Percentiles rank a stretch among this genome's conserved stretches.
phyloP scores from a whole-genome alignment of 2,888 invertebrate genomes.

The Papilio demoleus region DNA sequence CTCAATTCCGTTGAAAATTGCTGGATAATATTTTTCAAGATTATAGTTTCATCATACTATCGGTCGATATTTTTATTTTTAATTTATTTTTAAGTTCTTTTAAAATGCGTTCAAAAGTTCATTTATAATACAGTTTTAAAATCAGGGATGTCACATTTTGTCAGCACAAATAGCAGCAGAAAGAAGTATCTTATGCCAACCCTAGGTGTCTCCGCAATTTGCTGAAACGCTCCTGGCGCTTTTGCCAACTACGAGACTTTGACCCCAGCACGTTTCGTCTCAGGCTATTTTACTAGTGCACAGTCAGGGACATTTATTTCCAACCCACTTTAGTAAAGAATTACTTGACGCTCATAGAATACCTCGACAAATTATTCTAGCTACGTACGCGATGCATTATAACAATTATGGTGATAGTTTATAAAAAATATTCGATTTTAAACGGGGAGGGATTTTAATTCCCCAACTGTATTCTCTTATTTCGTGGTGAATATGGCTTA shows the following conservation, averaged over 20 bases:
- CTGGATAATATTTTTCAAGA: not conserved
- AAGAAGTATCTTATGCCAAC: slow-evolving; percentile 8
- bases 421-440: not conserved
- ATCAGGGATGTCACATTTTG: not conserved
- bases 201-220: slow-evolving; percentile 20
- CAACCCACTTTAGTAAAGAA: not conserved
- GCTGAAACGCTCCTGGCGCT: slow-evolving; percentile 24
- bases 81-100: not conserved
- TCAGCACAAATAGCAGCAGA: not conserved
- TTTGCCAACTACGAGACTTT: slow-evolving; percentile 31
- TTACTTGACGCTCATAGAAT: not conserved
- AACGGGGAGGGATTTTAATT: not conserved
- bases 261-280: slow-evolving; percentile 28
- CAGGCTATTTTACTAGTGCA: slow-evolving; percentile 29
- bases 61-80: not conserved
- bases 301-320: not conserved
- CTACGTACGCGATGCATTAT: not conserved
- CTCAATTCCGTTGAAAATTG: not conserved
- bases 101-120: not conserved
- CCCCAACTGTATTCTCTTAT: not conserved
- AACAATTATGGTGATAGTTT: not conserved
- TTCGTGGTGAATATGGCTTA: slow-evolving; percentile 21
- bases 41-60: not conserved
- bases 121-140: not conserved
- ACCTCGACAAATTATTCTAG: not conserved